Evolutionary conservation across 2,797 vertebrate species (phyloP).

Genomic region (Trematomus bernacchii): DNA sequence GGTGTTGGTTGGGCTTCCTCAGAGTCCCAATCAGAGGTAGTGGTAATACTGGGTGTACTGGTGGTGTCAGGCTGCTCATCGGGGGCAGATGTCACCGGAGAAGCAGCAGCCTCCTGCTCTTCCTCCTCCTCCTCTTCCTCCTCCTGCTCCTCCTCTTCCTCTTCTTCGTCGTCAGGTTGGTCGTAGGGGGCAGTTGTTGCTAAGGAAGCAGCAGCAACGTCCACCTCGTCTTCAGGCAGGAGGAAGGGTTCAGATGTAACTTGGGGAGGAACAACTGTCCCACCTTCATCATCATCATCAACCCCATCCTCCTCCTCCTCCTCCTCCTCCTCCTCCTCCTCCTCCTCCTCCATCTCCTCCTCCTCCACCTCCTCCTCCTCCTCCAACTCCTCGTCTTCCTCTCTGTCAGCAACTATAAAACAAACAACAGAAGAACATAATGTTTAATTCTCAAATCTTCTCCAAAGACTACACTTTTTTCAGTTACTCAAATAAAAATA

Average conservation of each 20-base stretch:
- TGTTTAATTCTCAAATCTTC: not conserved
- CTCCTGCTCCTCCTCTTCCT: not conserved
- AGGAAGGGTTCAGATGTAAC: not conserved
- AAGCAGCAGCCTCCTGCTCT: not conserved
- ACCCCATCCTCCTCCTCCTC: not conserved
- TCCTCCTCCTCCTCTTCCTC: not conserved
- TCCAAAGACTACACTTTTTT: too few relatives aligned
- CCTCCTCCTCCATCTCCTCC: not conserved
- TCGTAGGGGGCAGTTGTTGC: not conserved
- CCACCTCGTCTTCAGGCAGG: not conserved
- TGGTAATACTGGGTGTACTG: not conserved
- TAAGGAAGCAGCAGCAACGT: not conserved
- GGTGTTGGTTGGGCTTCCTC: not conserved
- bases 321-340: not conserved
- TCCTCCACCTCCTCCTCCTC: not conserved
- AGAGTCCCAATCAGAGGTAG: rapidly evolving
- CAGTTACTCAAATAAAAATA: too few relatives aligned
- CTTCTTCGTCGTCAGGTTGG: not conserved
- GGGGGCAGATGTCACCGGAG: not conserved
- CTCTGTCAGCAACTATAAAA: conserved; percentile 26
- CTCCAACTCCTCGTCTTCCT: not conserved
- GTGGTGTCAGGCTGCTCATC: not conserved
- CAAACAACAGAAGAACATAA: not conserved
- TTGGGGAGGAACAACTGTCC: not conserved
- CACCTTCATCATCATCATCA: not conserved